Percentiles rank a stretch among this genome's conserved stretches.
Conservation (phyloP, 2,888 invertebrate species). For the Cenopis cana region DNA sequence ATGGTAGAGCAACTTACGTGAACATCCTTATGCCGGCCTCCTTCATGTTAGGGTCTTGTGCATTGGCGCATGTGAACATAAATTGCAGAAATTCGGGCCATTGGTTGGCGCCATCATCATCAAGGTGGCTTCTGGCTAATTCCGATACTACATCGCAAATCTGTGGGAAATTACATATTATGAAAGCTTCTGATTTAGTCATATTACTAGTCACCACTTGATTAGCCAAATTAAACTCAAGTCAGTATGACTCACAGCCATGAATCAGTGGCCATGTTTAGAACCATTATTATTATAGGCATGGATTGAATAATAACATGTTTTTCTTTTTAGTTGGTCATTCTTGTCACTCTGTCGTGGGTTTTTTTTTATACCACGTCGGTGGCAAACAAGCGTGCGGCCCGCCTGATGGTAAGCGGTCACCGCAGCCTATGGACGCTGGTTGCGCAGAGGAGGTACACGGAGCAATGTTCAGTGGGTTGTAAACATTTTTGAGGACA, state of each 20-base stretch:
- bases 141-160: constrained; percentile 98
- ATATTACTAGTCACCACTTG: background rate
- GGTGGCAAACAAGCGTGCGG: too few species aligned
- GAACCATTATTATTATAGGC: background rate
- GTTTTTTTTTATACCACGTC: too few species aligned
- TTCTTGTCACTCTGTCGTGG: too few species aligned
- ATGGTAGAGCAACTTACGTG: constrained; percentile 85
- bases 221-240: background rate
- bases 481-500: too few species aligned
- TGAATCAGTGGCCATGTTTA: constrained; percentile 33
- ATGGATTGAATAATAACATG: too few species aligned
- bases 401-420: too few species aligned
- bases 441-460: too few species aligned
- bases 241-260: constrained; percentile 13
- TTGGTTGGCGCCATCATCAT: constrained; percentile 97
- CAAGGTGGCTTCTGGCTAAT: constrained; percentile 96
- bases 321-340: too few species aligned
- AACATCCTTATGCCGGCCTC: constrained; percentile 98
- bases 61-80: constrained; percentile 96
- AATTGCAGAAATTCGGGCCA: constrained; percentile 99
- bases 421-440: too few species aligned
- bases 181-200: background rate
- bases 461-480: too few species aligned
- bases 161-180: constrained; percentile 56
- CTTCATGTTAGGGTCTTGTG: constrained; percentile 92